A percentile compares a stretch with the other conserved stretches of the same genome.
These are phyloP conservation scores for Nesoenas mayeri DNA, from an alignment of 2,113 vertebrate species.

Conservation along the genomic window DNA sequence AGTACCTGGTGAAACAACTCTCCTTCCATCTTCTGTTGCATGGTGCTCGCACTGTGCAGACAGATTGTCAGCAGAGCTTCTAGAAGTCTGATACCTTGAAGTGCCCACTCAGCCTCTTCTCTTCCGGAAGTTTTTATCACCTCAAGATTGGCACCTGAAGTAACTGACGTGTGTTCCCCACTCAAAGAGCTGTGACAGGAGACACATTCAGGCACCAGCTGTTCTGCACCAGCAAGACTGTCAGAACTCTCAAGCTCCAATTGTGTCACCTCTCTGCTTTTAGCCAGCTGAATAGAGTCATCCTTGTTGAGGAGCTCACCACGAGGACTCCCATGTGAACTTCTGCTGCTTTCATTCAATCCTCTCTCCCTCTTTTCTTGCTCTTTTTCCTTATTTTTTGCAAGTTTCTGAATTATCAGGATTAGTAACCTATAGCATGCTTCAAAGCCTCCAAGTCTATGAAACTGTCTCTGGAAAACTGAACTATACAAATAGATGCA, in stretches of 20 bases:
- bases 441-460: conserved; percentile 89
- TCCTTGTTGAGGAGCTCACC: conserved; percentile 2
- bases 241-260: not conserved
- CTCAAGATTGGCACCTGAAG: not conserved
- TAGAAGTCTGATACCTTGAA: conserved; percentile 88
- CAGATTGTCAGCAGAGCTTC: conserved; percentile 94
- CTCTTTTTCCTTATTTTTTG: conserved; percentile 73
- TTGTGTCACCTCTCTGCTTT: not conserved
- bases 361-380: conserved; percentile 12
- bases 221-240: not conserved
- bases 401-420: conserved; percentile 87
- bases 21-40: conserved; percentile 81
- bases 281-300: not conserved
- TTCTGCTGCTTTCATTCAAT: conserved; percentile 14
- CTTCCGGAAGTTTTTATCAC: conserved; percentile 54
- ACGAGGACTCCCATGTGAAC: not conserved
- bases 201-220: not conserved
- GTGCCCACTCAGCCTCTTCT: conserved; percentile 80
- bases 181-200: not conserved
- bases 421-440: conserved; percentile 86
- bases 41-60: conserved; percentile 83
- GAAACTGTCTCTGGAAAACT: conserved; percentile 91
- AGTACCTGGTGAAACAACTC: conserved; percentile 85
- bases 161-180: not conserved
- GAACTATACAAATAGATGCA: conserved; percentile 86